A percentile compares a stretch with the other conserved stretches of the same genome.
phyloP scores from a whole-genome alignment of 2,113 vertebrate genomes.

The Galbula dea region DNA sequence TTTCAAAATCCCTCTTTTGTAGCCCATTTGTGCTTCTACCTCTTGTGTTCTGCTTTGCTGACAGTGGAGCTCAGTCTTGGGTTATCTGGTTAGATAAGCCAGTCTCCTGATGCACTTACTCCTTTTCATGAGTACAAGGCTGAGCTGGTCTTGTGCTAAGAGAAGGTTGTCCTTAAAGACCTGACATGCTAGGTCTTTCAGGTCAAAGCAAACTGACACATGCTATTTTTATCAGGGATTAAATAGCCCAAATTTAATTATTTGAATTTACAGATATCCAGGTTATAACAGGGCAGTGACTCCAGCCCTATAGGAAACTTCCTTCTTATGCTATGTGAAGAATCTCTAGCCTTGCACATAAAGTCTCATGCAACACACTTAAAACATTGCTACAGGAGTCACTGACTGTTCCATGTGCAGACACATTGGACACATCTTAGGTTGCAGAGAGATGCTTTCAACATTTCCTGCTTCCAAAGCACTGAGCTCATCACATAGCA shows the following conservation, averaged over 20 bases:
- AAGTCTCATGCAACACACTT: background rate
- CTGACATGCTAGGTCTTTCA: background rate
- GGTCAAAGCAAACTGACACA: background rate
- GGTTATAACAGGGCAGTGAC: background rate
- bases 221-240: background rate
- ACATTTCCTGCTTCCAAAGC: slow-evolving; percentile 58
- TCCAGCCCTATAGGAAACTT: background rate
- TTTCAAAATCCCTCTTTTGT: background rate
- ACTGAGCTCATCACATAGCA: slow-evolving; percentile 58
- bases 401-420: background rate
- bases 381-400: background rate
- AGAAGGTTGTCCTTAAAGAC: background rate
- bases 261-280: background rate
- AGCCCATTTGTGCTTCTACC: background rate
- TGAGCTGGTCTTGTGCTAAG: background rate
- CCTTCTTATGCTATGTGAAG: background rate
- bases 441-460: background rate
- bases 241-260: background rate
- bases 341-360: background rate
- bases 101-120: background rate
- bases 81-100: background rate
- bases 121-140: background rate
- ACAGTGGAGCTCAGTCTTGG: background rate
- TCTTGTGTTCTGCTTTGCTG: background rate
- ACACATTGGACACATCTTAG: background rate